Percentiles rank a stretch among this genome's conserved stretches.
Conservation (phyloP, 2,888 invertebrate species). For the Corythucha ciliata region DNA sequence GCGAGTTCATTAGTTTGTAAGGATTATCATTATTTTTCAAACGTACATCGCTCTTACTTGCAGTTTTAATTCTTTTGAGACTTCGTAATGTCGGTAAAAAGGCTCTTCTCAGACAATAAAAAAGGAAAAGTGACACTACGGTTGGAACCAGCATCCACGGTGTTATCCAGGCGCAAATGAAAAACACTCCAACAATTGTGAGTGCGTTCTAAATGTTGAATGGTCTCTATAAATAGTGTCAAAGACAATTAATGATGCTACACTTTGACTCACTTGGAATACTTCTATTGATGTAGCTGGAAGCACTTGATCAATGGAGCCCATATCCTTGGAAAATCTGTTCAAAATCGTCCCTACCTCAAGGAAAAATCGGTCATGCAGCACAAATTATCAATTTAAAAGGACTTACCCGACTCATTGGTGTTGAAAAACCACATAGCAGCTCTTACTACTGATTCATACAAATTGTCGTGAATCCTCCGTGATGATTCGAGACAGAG, state of each 20-base stretch:
- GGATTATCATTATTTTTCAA: background rate
- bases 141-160: conserved; percentile 64
- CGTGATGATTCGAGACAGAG: conserved; percentile 71
- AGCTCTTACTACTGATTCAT: conserved; percentile 66
- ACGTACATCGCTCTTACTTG: too few species aligned
- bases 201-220: conserved; percentile 74
- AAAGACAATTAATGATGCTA: too few species aligned
- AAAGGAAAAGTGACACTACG: conserved; percentile 56
- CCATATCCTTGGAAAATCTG: conserved; percentile 84
- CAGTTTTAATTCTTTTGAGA: conserved; percentile 68
- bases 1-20: background rate
- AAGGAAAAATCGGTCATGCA: background rate
- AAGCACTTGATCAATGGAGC: conserved; percentile 52
- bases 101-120: conserved; percentile 63
- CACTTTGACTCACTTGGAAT: conserved; percentile 44
- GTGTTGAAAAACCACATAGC: conserved; percentile 82
- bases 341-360: conserved; percentile 71
- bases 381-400: background rate
- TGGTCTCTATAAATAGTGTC: too few species aligned
- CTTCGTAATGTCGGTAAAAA: conserved; percentile 72
- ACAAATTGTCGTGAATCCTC: conserved; percentile 77
- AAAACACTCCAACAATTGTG: conserved; percentile 64
- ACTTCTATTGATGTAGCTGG: conserved; percentile 51
- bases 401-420: conserved; percentile 61
- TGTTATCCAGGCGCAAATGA: conserved; percentile 66